Conservation (phyloP, 2,797 vertebrate species). For the Neostethus bicornis region DNA sequence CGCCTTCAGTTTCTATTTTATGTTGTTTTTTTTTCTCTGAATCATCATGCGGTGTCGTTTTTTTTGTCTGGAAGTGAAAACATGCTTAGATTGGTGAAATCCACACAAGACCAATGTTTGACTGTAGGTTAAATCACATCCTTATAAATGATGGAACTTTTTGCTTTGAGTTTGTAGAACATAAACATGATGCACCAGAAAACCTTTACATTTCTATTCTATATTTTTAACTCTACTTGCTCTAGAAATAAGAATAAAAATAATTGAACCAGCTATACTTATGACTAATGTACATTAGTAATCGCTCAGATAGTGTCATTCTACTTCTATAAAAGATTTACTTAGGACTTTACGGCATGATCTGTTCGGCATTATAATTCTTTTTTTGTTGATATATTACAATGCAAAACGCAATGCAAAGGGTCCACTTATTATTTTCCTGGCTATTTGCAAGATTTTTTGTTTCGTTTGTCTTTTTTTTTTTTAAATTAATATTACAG, state of each 20-base stretch:
- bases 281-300: no score
- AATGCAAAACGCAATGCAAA: slow-evolving; percentile 12
- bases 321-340: slow-evolving; percentile 19
- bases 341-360: slow-evolving; percentile 30
- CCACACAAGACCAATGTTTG: slow-evolving; percentile 54
- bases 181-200: slow-evolving; percentile 7
- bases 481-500: no score
- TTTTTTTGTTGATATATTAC: slow-evolving; percentile 25
- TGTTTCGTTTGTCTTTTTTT: no score
- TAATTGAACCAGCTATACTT: slow-evolving; percentile 32
- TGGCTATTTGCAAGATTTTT: no score
- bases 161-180: slow-evolving; percentile 40
- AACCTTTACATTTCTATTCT: slow-evolving; percentile 32
- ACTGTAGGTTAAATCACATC: slow-evolving; percentile 29
- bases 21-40: slow-evolving; percentile 53
- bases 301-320: slow-evolving; percentile 31
- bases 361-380: slow-evolving; percentile 38
- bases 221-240: slow-evolving; percentile 16
- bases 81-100: slow-evolving; percentile 31
- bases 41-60: slow-evolving; percentile 39
- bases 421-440: no score
- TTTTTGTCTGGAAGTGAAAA: slow-evolving; percentile 38
- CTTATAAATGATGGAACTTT: slow-evolving; percentile 26
- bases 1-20: slow-evolving; percentile 78
- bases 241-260: slow-evolving; percentile 25